Conservation (phyloP, 2,888 invertebrate genomes). For the Tribolium freemani region DNA sequence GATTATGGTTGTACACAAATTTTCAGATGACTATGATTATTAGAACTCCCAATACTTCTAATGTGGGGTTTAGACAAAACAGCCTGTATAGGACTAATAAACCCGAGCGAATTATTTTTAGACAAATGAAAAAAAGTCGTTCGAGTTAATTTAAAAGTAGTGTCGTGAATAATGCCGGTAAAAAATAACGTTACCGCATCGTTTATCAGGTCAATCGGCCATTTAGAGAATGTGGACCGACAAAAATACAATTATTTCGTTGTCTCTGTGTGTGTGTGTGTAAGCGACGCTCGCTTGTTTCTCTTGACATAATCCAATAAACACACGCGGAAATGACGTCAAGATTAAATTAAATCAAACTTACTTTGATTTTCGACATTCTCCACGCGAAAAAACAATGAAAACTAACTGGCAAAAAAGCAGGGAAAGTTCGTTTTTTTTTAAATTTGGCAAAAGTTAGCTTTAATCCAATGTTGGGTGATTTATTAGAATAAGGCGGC, state of each 20-base stretch:
- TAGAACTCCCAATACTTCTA: no score
- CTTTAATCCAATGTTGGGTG: no score
- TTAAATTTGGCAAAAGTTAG: no score
- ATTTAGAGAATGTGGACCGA: constrained; percentile 2
- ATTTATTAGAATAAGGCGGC: no score
- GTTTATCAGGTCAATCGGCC: constrained; percentile 4
- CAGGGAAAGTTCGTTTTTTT: no score
- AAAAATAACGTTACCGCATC: not conserved
- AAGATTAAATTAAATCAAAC: not conserved
- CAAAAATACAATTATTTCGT: not conserved
- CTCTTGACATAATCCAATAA: not conserved
- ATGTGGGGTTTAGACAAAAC: no score
- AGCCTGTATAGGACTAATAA: no score
- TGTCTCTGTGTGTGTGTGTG: not conserved
- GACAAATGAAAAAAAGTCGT: no score
- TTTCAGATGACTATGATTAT: no score
- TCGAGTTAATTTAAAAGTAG: not conserved
- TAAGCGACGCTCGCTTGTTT: not conserved
- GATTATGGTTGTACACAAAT: no score
- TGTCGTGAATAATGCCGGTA: constrained; percentile 1
- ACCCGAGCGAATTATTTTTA: no score
- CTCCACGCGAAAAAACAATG: not conserved
- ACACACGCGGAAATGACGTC: not conserved
- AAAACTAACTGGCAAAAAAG: no score
- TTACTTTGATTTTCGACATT: not conserved